Percentiles rank a stretch among this genome's conserved stretches.
phyloP scores from a whole-genome alignment of 2,113 vertebrate species.

The Epinephelus cyanopodus region DNA sequence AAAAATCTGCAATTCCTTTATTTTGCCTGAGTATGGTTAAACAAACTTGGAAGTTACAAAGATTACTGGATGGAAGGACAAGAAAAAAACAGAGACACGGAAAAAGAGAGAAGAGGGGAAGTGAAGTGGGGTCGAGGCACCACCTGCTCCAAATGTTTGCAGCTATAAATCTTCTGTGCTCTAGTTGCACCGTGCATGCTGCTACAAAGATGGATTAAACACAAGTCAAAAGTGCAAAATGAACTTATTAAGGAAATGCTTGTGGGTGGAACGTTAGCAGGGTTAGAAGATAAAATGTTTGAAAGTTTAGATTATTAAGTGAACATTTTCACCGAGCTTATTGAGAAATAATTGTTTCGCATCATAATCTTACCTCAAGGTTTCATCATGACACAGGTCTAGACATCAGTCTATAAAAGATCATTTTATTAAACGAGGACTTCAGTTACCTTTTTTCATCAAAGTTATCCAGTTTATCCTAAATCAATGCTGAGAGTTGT shows the following conservation, averaged over 20 bases:
- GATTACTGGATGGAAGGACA: slow-evolving; percentile 31
- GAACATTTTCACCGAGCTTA: not conserved
- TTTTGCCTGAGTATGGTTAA: not conserved
- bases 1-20: not conserved
- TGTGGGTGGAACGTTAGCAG: not conserved
- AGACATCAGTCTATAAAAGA: not conserved
- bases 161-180: slow-evolving; percentile 72
- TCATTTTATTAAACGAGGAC: not conserved
- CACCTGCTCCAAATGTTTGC: slow-evolving; percentile 87
- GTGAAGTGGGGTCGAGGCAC: slow-evolving; percentile 60
- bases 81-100: slow-evolving; percentile 36
- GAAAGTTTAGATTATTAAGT: not conserved
- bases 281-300: not conserved
- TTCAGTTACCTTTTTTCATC: not conserved
- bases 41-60: slow-evolving; percentile 8
- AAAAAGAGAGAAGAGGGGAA: slow-evolving; percentile 41
- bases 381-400: not conserved
- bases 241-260: not conserved
- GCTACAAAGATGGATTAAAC: slow-evolving; percentile 45
- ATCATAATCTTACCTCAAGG: not conserved
- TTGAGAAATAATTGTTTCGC: not conserved
- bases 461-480: not conserved
- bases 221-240: slow-evolving; percentile 47
- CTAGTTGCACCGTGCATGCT: slow-evolving; percentile 42
- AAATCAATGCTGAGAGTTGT: not conserved